A percentile compares a stretch with the other conserved stretches of the same genome.
phyloP scores from a whole-genome alignment of 2,888 invertebrate species.

The Drosophila formosana region DNA sequence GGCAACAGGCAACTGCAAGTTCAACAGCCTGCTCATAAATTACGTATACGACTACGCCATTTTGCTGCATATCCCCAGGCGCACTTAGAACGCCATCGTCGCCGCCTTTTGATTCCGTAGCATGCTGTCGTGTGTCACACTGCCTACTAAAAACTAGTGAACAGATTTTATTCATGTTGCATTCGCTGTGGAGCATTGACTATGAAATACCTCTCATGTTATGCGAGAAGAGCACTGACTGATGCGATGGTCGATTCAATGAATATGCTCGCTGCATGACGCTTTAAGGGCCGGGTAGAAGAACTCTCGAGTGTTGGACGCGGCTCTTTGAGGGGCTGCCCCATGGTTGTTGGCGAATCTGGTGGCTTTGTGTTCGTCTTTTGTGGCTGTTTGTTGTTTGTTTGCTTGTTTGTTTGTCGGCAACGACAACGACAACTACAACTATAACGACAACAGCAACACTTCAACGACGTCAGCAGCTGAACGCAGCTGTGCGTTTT shows the following conservation, averaged over 20 bases:
- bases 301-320: conserved; percentile 52
- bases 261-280: conserved; percentile 14
- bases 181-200: background rate
- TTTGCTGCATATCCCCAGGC: conserved; percentile 76
- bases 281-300: conserved; percentile 19
- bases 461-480: conserved; percentile 51
- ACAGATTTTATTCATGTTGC: conserved; percentile 1
- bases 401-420: conserved; percentile 47
- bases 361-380: conserved; percentile 62
- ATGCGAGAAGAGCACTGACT: background rate
- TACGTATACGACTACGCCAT: conserved; percentile 61
- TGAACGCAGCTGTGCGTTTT: conserved; percentile 57
- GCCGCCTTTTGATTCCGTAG: conserved; percentile 46
- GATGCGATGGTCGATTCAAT: background rate
- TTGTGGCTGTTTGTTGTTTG: conserved; percentile 69
- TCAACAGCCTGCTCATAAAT: conserved; percentile 51
- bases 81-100: conserved; percentile 47
- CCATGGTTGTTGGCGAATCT: conserved; percentile 34
- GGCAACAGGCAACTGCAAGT: conserved; percentile 5
- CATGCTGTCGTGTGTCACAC: conserved; percentile 40
- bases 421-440: conserved; percentile 31
- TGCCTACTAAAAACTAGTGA: conserved; percentile 20
- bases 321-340: conserved; percentile 38
- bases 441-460: conserved; percentile 36
- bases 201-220: conserved; percentile 7